Evolutionary conservation across 2,113 vertebrate genomes (phyloP).

Genomic region (Xiphias gladius): DNA sequence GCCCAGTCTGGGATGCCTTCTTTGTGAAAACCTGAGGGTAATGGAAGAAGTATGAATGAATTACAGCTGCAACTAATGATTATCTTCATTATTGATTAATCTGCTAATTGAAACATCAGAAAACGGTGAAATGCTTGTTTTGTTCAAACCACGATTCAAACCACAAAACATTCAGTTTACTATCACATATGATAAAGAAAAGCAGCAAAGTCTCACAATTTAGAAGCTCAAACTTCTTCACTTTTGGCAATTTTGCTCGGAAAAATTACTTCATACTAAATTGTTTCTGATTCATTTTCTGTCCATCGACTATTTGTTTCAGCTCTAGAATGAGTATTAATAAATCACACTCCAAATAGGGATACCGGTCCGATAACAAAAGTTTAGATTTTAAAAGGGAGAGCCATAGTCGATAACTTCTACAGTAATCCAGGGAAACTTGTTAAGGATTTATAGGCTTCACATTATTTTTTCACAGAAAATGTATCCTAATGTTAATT

Average conservation of each 20-base stretch:
- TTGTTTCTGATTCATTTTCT: background rate
- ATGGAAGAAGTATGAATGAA: background rate
- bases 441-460: background rate
- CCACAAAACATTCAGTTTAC: slow-evolving; percentile 2
- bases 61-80: background rate
- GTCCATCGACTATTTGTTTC: background rate
- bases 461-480: slow-evolving; percentile 10
- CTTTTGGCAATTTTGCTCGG: background rate
- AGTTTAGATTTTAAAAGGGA: background rate
- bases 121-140: background rate
- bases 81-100: background rate
- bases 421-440: background rate
- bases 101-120: background rate
- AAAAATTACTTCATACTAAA: background rate
- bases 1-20: slow-evolving; percentile 36
- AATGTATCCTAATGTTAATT: slow-evolving; percentile 31
- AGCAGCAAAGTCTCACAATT: slow-evolving; percentile 9
- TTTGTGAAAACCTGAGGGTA: slow-evolving; percentile 47
- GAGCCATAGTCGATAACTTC: background rate
- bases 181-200: background rate
- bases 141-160: background rate
- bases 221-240: background rate
- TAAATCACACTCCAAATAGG: background rate
- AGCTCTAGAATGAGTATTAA: background rate
- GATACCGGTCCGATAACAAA: too few species aligned